Percentiles rank a stretch among this genome's conserved stretches.
phyloP scores from a whole-genome alignment of 2,113 vertebrate genomes.

The Theristicus caerulescens region DNA sequence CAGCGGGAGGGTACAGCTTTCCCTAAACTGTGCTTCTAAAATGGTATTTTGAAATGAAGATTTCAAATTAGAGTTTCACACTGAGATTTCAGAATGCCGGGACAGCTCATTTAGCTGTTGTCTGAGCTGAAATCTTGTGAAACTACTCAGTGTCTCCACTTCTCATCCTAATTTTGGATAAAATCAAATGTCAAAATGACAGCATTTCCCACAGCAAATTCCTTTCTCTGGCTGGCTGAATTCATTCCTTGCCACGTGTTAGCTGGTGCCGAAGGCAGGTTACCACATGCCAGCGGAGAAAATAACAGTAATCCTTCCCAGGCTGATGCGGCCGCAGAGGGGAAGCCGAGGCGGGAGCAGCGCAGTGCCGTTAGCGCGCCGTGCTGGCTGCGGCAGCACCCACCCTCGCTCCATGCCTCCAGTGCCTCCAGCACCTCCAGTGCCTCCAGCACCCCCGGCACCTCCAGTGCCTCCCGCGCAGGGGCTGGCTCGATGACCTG shows the following conservation, averaged over 20 bases:
- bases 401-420: rapidly evolving
- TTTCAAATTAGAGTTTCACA: background rate
- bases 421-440: background rate
- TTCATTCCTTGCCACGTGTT: background rate
- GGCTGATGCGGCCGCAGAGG: background rate
- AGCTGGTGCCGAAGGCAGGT: background rate
- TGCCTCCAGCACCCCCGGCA: rapidly evolving
- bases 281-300: rapidly evolving
- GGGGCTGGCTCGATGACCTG: background rate
- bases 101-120: background rate
- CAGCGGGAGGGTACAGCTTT: background rate
- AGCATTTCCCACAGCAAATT: background rate
- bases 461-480: background rate
- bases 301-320: background rate
- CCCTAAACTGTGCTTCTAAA: background rate
- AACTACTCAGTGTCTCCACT: background rate
- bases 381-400: background rate
- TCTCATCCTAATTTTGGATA: background rate
- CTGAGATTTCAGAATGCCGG: background rate
- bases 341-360: background rate
- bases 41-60: background rate
- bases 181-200: background rate
- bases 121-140: background rate
- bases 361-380: rapidly evolving
- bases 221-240: background rate